A percentile compares a stretch with the other conserved stretches of the same genome.
Conservation (phyloP, 2,113 vertebrate species). For the Garra rufa region DNA sequence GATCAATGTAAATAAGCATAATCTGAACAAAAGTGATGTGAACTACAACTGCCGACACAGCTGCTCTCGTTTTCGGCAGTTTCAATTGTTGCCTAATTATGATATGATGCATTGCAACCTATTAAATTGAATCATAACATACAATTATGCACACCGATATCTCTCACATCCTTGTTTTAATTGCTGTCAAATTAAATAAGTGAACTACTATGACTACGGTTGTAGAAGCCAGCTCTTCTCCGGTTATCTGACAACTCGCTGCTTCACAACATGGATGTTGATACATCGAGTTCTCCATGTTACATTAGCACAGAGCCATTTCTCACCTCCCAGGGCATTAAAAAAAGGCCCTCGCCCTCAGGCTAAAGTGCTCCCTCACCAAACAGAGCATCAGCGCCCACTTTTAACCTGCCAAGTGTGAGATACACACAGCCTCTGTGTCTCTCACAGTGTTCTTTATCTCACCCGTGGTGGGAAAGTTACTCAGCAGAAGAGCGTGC, state of each 20-base stretch:
- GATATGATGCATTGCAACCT: not conserved
- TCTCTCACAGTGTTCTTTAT: constrained; percentile 27
- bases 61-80: not conserved
- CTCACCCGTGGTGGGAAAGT: not conserved
- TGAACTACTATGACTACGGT: not conserved
- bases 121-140: not conserved
- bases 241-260: not conserved
- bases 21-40: not conserved
- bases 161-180: not conserved
- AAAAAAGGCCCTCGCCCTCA: not conserved
- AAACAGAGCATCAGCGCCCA: constrained; percentile 37
- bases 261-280: not conserved
- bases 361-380: constrained; percentile 29
- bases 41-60: not conserved
- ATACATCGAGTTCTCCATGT: constrained; percentile 17
- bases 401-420: constrained; percentile 42
- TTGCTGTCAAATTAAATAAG: not conserved
- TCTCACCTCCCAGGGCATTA: constrained; percentile 37
- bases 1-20: not conserved
- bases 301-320: constrained; percentile 35
- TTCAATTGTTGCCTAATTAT: not conserved
- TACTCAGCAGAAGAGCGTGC: not conserved
- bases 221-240: not conserved
- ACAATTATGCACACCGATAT: not conserved
- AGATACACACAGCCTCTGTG: constrained; percentile 11